Conservation (phyloP, 1,140 invertebrate genomes). For the Lasaia peninsularis region DNA sequence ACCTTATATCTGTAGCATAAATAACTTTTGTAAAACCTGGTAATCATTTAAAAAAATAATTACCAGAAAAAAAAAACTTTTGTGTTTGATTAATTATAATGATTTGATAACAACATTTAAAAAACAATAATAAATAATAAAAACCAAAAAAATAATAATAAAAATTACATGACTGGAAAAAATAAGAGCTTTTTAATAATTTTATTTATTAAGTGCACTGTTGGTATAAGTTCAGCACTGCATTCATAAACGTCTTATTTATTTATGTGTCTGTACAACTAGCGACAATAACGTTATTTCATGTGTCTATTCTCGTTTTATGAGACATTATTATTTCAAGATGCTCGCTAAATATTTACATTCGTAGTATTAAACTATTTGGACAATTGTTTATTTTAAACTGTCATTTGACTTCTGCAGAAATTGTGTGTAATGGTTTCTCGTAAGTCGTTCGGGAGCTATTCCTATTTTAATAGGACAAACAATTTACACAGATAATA, state of each 20-base stretch:
- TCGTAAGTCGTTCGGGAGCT: not conserved
- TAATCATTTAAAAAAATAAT: no score
- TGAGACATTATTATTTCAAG: slow-evolving; percentile 8
- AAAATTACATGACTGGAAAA: no score
- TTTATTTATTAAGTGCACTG: not conserved
- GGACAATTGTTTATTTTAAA: slow-evolving; percentile 7
- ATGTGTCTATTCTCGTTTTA: slow-evolving; percentile 8
- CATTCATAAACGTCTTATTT: slow-evolving; percentile 8
- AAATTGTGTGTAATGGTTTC: slow-evolving; percentile 1
- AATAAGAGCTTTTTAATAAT: not conserved
- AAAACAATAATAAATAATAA: no score
- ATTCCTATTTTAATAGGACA: not conserved
- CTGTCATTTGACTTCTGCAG: slow-evolving; percentile 1
- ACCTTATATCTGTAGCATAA: no score
- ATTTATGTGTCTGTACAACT: not conserved
- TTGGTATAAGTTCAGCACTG: not conserved
- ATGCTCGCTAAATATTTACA: slow-evolving; percentile 7
- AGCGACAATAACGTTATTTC: slow-evolving; percentile 8
- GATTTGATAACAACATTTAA: no score
- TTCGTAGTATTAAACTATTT: slow-evolving; percentile 2
- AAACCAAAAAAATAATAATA: no score
- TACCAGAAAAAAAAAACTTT: no score
- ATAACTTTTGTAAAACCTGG: no score
- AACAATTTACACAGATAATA: not conserved
- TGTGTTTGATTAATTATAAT: no score